Conservation (phyloP, 2,797 vertebrate genomes). For the Gymnothorax reevesii region DNA sequence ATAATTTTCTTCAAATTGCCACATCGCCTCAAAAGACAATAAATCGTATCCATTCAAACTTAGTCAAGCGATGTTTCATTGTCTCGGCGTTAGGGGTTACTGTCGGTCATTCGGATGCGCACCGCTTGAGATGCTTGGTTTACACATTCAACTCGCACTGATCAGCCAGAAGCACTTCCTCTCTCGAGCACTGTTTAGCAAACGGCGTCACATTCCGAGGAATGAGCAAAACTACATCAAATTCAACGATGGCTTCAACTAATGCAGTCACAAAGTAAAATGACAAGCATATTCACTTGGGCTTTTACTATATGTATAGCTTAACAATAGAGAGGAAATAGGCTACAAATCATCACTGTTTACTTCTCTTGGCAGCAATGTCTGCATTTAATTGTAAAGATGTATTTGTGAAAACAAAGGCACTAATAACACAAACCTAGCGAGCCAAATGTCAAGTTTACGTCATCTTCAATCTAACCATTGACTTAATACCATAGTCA, state of each 20-base stretch:
- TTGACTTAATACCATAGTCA: neutral
- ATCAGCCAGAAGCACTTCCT: neutral
- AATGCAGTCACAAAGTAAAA: neutral
- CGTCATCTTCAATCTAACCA: neutral
- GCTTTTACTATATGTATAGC: neutral
- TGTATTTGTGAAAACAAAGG: neutral
- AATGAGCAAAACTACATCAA: neutral
- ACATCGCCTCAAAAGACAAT: neutral
- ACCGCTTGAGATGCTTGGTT: slow-evolving; percentile 37
- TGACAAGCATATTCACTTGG: neutral
- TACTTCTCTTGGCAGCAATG: neutral
- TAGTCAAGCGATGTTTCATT: slow-evolving; percentile 54
- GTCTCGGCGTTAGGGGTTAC: slow-evolving; percentile 65
- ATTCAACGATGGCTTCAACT: neutral
- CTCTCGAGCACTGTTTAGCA: neutral
- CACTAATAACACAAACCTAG: neutral
- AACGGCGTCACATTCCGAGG: neutral
- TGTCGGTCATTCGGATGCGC: slow-evolving; percentile 65
- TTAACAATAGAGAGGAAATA: neutral
- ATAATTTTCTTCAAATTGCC: neutral
- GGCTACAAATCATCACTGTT: neutral
- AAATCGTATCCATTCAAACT: neutral
- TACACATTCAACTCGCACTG: neutral
- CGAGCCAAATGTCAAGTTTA: neutral
- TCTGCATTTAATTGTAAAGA: neutral